Evolutionary conservation across 2,113 vertebrate species (phyloP), one percentile per base, ranked within the genome.

Genomic region (Apodemus sylvaticus): DNA sequence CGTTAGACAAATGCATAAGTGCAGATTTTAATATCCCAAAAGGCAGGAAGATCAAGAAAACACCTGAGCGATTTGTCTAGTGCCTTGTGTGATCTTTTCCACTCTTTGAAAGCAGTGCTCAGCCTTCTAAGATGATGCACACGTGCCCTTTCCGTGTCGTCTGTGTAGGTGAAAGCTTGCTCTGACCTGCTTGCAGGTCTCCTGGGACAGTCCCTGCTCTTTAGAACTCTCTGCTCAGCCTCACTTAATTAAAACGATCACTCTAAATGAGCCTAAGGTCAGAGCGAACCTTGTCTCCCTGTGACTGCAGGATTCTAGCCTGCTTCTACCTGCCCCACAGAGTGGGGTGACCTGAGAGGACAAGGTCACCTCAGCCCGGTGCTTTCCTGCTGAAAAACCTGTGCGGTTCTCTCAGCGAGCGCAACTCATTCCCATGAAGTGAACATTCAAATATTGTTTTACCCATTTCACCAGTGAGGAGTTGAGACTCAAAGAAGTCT

Each of bases 221-320:
- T 79, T 68, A 58, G 62, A 91, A 81, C 34, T 71, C 86, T 86
- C 0, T 77, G 58, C 81, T 95, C 66, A 58, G 31, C 45, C 93
- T 90, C 81, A 92, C 55, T 93, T 87, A 93, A 90, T 90, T 86
- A 87, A 92, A 93, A 31, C 26, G 45, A 92, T 88, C 19, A 24
- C 70, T 93, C 2, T 31, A 85, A 94, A 92, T 62, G 26, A 26
- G n/a, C 88, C 83, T 45, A 34, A 93, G 68, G 62, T 91, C 71
- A 90, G 55, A 91, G 85, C 42, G 87, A 89, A 91, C 83, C 89
- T 86, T 48, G 11, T 70, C 68, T 95, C 55, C 70, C 45, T 36
- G 3, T 3, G 12, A 83, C 24, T 29, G 22, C n/a, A 89, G 36
- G 58, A 58, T 64, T n/a, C 29, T n/a, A 93, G 48, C 26, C 60